Conservation (phyloP, 2,888 invertebrate species). For the Perizoma flavofasciatum region DNA sequence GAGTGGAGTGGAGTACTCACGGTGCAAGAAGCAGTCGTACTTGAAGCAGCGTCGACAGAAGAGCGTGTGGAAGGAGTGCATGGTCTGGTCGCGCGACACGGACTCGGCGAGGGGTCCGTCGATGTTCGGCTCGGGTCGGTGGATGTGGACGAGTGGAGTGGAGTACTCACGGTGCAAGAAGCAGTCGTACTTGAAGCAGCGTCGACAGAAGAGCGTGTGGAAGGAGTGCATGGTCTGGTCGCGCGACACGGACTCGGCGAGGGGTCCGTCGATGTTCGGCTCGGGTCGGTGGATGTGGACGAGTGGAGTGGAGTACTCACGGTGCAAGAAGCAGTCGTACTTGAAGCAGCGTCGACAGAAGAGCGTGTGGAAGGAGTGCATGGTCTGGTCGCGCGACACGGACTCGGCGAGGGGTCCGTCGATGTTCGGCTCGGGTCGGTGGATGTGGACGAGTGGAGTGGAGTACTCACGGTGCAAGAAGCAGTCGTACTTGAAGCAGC, state of each 20-base stretch:
- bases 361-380: slow-evolving; percentile 99
- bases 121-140: slow-evolving; percentile 88
- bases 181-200: slow-evolving; percentile 99
- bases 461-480: slow-evolving; percentile 95
- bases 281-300: too few species aligned
- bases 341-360: slow-evolving; percentile 99
- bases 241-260: slow-evolving; percentile 94
- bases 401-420: slow-evolving; percentile 96
- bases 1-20: slow-evolving; percentile 85
- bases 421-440: slow-evolving; percentile 88
- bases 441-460: too few species aligned
- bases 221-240: slow-evolving; percentile 99
- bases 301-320: slow-evolving; percentile 85
- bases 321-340: slow-evolving; percentile 99
- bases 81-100: slow-evolving; percentile 95
- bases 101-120: slow-evolving; percentile 96
- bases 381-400: slow-evolving; percentile 95
- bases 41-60: slow-evolving; percentile 99
- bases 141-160: too few species aligned
- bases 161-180: slow-evolving; percentile 95
- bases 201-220: slow-evolving; percentile 98
- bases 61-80: slow-evolving; percentile 99
- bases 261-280: slow-evolving; percentile 97
- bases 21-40: slow-evolving; percentile 99
- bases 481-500: slow-evolving; percentile 99